Evolutionary conservation across 2,113 vertebrate genomes (phyloP), one percentile per base, ranked within the genome.

Genomic region (Rhizomys pruinosus): DNA sequence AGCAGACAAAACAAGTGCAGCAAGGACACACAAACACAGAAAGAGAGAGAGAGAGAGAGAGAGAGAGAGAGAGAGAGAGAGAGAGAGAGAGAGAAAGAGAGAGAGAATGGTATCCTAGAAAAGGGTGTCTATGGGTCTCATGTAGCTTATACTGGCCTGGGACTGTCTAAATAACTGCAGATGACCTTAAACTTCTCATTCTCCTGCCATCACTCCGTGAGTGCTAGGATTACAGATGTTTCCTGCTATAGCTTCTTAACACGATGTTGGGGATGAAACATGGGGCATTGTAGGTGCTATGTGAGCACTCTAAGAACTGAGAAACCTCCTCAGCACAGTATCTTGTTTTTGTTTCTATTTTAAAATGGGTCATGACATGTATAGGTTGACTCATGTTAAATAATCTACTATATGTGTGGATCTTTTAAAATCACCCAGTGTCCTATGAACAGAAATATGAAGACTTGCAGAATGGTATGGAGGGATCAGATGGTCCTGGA

Each of bases 361-460:
- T 39, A 29, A 89, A 68, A 55, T 57, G 57, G 15, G 12, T 44
- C 37, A 72, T 34, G 7, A 1, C 42, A 23, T 39, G 12, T 32
- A 11, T 12, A 88, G 34, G 6, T 73, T 8, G 5, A 17, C 7
- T 15, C 13, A 37, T 76, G 11, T 37, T n/a, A 19, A 61, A 72
- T 72, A 68, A 29, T n/a, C 20, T 27, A 44, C 20, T 44, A 13
- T 16, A 8, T 55, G 59, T 20, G 42, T 19, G 27, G 4, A 3
- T 10, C 0, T 13, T 63, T 89, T 72, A 19, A 66, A 73, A 78
- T 81, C 16, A 69, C 27, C 25, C 25, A 19, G 13, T 13, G 52
- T 11, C 12, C 12, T 1, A 11, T 32, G 55, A 63, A 29, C 0
- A n/a, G 32, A 85, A 44, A 42, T 22, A 0, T 0, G 17, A 34